A percentile compares a stretch with the other conserved stretches of the same genome.
phyloP scores from a whole-genome alignment of 2,797 vertebrate genomes.

The Falco rusticolus region DNA sequence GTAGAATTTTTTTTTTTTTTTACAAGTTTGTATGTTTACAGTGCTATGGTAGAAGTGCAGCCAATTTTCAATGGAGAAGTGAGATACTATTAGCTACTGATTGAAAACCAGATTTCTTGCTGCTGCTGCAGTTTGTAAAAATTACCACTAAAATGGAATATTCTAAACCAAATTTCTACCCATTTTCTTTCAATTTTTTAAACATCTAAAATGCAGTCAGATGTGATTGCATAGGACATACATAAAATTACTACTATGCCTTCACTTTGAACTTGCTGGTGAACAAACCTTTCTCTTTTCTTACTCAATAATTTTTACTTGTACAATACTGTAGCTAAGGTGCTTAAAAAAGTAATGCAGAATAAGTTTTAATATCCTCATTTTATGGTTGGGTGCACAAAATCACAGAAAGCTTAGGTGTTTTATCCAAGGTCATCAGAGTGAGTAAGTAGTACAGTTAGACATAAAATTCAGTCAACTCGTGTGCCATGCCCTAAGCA shows the following conservation, averaged over 20 bases:
- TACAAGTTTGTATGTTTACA: background rate
- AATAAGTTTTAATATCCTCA: constrained; percentile 27
- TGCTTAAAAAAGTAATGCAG: background rate
- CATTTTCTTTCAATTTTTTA: background rate
- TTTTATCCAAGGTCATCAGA: background rate
- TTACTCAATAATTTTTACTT: background rate
- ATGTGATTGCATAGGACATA: background rate
- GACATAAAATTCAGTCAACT: background rate
- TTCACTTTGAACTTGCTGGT: background rate
- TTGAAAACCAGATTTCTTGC: background rate
- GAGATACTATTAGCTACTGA: background rate
- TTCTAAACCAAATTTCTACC: background rate
- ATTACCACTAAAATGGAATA: background rate
- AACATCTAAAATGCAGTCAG: background rate
- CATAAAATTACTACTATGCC: background rate
- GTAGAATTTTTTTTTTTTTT: background rate
- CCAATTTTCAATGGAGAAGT: background rate
- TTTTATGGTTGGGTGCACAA: constrained; percentile 17
- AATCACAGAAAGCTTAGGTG: background rate
- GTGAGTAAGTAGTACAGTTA: background rate
- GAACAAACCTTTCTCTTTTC: background rate
- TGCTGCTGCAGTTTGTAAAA: background rate
- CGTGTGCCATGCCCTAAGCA: background rate
- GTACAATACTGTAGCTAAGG: background rate
- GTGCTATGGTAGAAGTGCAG: background rate